Conservation (phyloP, 2,888 invertebrate genomes). For the Flexamia atlantica region DNA sequence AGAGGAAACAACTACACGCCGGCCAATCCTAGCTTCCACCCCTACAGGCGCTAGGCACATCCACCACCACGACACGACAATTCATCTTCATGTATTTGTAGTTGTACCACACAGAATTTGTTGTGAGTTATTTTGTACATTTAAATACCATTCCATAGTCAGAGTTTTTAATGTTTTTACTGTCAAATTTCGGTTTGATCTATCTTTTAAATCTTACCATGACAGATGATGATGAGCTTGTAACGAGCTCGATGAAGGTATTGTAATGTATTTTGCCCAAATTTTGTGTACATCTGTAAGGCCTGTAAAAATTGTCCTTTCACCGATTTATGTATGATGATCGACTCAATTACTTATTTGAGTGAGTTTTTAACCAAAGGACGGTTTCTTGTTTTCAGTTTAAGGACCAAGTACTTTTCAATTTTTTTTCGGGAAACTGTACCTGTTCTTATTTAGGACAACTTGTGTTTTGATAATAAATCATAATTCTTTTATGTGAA, state of each 20-base stretch:
- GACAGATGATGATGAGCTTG: constrained; percentile 51
- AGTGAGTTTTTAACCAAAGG: constrained; percentile 43
- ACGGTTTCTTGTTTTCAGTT: constrained; percentile 51
- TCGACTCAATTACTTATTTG: constrained; percentile 25
- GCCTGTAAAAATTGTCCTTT: constrained; percentile 40
- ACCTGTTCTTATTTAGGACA: constrained; percentile 43
- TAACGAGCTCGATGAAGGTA: background rate
- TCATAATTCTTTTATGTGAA: constrained; percentile 44
- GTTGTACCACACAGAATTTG: constrained; percentile 36
- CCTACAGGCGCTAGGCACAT: constrained; percentile 75
- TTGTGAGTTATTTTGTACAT: constrained; percentile 53
- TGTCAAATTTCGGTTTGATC: constrained; percentile 42
- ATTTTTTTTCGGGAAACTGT: constrained; percentile 41
- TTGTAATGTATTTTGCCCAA: background rate
- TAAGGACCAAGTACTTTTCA: constrained; percentile 46
- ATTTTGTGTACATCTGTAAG: constrained; percentile 28
- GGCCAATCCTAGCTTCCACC: constrained; percentile 76
- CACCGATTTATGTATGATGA: constrained; percentile 20
- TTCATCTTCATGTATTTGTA: constrained; percentile 42
- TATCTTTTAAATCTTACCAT: constrained; percentile 38
- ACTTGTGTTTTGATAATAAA: constrained; percentile 42
- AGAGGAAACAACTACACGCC: constrained; percentile 75
- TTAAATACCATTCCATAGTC: constrained; percentile 56
- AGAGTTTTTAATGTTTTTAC: constrained; percentile 53
- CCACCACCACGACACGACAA: constrained; percentile 40